Conservation (phyloP, 2,797 vertebrate genomes). For the Mionectes olivaceus region DNA sequence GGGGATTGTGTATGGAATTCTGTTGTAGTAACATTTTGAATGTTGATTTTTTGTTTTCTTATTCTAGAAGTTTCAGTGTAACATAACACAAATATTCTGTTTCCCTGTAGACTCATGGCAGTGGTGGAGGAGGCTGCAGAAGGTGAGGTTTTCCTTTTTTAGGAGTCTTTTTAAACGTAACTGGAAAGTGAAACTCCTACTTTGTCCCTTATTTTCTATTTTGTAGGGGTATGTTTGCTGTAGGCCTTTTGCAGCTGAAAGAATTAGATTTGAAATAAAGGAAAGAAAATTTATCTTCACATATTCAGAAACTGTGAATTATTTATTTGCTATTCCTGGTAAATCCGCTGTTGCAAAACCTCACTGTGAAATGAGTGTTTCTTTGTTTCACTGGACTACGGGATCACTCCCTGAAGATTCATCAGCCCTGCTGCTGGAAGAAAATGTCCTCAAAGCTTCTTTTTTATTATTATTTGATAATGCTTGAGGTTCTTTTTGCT, state of each 20-base stretch:
- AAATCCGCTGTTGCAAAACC: conserved; percentile 21
- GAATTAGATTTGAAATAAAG: neutral
- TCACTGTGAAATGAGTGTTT: neutral
- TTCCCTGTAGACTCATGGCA: neutral
- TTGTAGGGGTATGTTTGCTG: neutral
- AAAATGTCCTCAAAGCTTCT: neutral
- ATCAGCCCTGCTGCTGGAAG: neutral
- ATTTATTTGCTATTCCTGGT: conserved; percentile 3
- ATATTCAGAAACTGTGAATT: neutral
- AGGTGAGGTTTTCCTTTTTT: neutral
- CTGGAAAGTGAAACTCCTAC: neutral
- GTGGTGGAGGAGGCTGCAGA: neutral
- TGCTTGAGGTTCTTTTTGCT: neutral
- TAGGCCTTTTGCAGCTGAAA: neutral
- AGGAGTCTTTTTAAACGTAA: neutral
- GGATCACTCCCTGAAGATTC: neutral
- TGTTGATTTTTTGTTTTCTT: neutral
- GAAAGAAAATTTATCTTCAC: neutral
- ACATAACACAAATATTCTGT: neutral
- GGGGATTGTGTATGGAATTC: neutral
- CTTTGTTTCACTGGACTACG: neutral
- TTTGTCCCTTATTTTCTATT: neutral
- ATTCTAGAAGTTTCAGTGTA: neutral
- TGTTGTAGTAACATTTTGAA: neutral
- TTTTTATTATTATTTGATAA: neutral